These are phyloP conservation scores for Mimas tiliae DNA, from an alignment of 2,888 invertebrate genomes.

Conservation along the genomic window DNA sequence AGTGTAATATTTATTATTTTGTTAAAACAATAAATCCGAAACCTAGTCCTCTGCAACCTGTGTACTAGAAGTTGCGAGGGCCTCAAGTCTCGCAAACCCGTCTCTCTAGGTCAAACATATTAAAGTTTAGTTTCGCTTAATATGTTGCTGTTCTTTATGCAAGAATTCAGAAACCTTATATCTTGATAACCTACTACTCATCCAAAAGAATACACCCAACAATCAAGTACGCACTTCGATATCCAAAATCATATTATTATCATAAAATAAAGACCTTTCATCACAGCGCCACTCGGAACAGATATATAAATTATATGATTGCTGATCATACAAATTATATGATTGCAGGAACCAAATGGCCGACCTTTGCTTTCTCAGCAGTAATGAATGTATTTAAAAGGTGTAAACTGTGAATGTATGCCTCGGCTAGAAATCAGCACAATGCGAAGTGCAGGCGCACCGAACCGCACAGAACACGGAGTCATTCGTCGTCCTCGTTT, in stretches of 20 bases:
- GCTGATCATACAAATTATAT: background rate
- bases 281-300: background rate
- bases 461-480: conserved; percentile 5
- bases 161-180: background rate
- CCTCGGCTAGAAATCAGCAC: conserved; percentile 12
- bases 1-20: background rate
- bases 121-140: background rate
- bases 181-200: background rate
- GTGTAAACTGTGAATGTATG: background rate
- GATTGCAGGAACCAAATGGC: background rate
- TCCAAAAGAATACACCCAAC: too few relatives aligned
- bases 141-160: background rate
- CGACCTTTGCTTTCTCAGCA: background rate
- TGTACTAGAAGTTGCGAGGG: too few relatives aligned
- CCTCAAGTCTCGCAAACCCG: too few relatives aligned
- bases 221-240: background rate
- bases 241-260: background rate
- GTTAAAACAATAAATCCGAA: too few relatives aligned
- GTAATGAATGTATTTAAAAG: conserved; percentile 6
- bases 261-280: background rate
- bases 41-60: too few relatives aligned
- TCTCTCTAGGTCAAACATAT: background rate
- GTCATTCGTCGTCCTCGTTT: conserved; percentile 23
- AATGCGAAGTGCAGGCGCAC: conserved; percentile 18
- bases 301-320: too few relatives aligned